Evolutionary conservation across 1,140 invertebrate species (phyloP).

Genomic region (Drosophila teissieri): DNA sequence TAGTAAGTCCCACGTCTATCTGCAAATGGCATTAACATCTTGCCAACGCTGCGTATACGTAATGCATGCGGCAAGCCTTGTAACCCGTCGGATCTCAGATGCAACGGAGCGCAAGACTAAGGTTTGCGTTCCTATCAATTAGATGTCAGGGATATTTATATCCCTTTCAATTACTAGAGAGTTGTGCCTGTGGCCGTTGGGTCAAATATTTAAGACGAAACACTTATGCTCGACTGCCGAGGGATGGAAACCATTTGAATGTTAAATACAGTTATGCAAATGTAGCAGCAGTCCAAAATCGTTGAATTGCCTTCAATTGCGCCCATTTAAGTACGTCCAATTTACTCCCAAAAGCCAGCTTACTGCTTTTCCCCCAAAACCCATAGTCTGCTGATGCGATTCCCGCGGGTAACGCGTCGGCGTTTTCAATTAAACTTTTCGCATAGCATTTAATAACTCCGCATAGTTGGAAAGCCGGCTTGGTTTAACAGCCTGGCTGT

Average conservation of each 20-base stretch:
- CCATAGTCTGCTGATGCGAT: slow-evolving; percentile 4
- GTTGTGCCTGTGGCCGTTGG: slow-evolving; percentile 5
- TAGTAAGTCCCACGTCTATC: slow-evolving; percentile 15
- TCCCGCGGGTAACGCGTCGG: slow-evolving; percentile 29
- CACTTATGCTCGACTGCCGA: slow-evolving; percentile 56
- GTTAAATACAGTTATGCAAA: slow-evolving; percentile 82
- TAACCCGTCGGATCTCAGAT: slow-evolving; percentile 3
- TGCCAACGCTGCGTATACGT: slow-evolving; percentile 20
- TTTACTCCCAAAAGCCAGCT: slow-evolving; percentile 18
- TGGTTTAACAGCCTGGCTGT: slow-evolving; percentile 48
- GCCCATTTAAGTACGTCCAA: slow-evolving; percentile 67
- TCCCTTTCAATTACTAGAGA: not conserved
- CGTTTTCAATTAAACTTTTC: slow-evolving; percentile 78
- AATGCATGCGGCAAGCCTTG: slow-evolving; percentile 17
- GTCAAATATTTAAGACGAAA: not conserved
- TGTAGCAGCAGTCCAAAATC: slow-evolving; percentile 56
- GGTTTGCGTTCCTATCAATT: not conserved
- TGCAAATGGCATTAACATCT: slow-evolving; percentile 30
- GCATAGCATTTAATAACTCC: slow-evolving; percentile 74
- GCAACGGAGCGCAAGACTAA: not conserved
- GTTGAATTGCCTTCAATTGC: slow-evolving; percentile 76
- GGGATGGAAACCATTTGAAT: slow-evolving; percentile 70
- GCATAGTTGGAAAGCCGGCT: slow-evolving; percentile 65
- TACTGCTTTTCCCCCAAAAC: slow-evolving; percentile 9
- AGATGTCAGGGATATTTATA: slow-evolving; percentile 4